phyloP scores from a whole-genome alignment of 53 echinoderm and acorn worm genomes.

The Luidia sarsii region DNA sequence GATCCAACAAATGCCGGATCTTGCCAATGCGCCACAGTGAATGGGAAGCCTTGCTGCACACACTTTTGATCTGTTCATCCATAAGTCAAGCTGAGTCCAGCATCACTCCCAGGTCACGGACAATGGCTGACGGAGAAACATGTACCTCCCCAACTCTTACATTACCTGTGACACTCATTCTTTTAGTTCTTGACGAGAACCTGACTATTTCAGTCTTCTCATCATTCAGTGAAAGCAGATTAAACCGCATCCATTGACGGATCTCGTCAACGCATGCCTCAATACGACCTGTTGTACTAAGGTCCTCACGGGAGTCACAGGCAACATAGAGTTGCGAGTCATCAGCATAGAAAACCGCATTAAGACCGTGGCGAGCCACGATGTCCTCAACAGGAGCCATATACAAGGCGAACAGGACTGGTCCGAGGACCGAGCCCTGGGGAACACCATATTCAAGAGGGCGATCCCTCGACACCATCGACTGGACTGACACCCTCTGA shows the following conservation, averaged over 20 bases:
- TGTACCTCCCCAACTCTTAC: not conserved
- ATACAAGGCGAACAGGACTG: not conserved
- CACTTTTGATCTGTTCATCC: not conserved
- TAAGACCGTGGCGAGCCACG: not conserved
- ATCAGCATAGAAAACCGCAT: conserved; percentile 7
- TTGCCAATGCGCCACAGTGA: not conserved
- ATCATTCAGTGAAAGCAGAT: conserved; percentile 17
- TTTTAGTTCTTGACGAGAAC: conserved; percentile 19
- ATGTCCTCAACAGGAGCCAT: not conserved
- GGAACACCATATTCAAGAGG: not conserved
- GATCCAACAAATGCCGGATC: conserved; percentile 10
- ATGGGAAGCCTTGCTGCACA: not conserved
- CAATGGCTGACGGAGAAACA: not conserved
- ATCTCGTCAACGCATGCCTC: not conserved
- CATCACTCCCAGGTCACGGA: not conserved
- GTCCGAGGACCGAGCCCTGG: conserved; percentile 23
- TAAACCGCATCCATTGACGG: not conserved
- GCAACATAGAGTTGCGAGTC: conserved; percentile 2
- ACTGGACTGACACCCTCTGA: not conserved
- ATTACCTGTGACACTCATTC: not conserved
- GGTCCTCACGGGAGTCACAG: not conserved
- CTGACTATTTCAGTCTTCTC: not conserved
- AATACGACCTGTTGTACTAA: not conserved
- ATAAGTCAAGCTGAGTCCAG: not conserved
- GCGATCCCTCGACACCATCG: not conserved